Evolutionary conservation across 2,888 invertebrate species (phyloP), one percentile per base, ranked within the genome.

Genomic region (Orthosia incerta): DNA sequence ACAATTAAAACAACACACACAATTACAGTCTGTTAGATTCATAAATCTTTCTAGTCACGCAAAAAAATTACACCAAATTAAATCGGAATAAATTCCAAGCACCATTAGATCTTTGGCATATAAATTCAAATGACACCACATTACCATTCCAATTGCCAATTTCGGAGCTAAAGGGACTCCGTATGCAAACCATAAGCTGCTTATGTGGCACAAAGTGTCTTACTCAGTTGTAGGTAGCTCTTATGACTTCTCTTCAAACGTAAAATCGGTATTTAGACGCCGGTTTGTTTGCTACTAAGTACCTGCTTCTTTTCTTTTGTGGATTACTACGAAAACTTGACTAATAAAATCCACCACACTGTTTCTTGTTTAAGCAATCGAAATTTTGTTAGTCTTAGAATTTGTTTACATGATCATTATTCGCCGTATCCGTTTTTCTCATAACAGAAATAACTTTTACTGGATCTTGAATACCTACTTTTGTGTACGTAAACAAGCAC

Each of bases 141-240:
- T 76, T 76, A 62, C 72, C 62, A 57, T 72, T 51, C 72, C 76
- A 79, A 76, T 71, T 79, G 72, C 31, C 72, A 76, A 76, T 76
- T 78, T 76, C 46, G 78, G 78, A 77, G 75, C 45, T 62, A 20
- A 71, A 50, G 46, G n/a, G 56, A 57, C 61, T 62, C 26, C 56
- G 61, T 78, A 76, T 76, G 78, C 61, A 71, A 76, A 76, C 78
- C 78, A 76, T 78, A 79, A 72, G 62, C 79, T 15, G 45, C 62
- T 76, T 79, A 76, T 56, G 79, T n/a, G 62, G 16, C 72, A 57
- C 50, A 77, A 45, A 78, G 73, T 56, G 79, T 62, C 26, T 71
- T 62, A 50, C 46, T 48, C 50, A 62, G 72, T n/a, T 72, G 48
- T 77, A 45, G 5, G 23, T 23, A 50, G 11, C 48, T 45, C 26